These are phyloP conservation scores for Dolomedes plantarius DNA, from an alignment of 2,888 invertebrate species.

Conservation along the genomic window DNA sequence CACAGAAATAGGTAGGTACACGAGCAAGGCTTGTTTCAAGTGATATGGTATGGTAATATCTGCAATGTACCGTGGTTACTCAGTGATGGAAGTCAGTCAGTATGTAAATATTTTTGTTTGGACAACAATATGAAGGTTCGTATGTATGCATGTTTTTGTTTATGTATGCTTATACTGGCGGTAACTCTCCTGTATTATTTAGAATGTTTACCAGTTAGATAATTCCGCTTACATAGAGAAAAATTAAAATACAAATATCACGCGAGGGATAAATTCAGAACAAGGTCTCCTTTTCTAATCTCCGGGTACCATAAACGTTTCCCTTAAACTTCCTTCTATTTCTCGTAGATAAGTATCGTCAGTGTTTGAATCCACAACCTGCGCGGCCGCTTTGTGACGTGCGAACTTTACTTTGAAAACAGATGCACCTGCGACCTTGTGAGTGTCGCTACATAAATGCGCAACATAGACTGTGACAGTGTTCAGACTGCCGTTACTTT, in stretches of 20 bases:
- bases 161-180: too few species aligned
- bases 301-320: background rate
- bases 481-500: conserved; percentile 7
- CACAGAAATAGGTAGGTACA: too few species aligned
- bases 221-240: background rate
- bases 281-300: background rate
- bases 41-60: too few species aligned
- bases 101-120: too few species aligned
- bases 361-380: background rate
- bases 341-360: background rate
- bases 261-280: background rate
- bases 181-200: too few species aligned
- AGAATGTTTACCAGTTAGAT: background rate
- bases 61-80: too few species aligned
- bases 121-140: too few species aligned
- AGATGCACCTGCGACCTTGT: conserved; percentile 43
- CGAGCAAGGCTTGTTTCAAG: too few species aligned
- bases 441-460: conserved; percentile 20
- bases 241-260: background rate
- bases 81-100: too few species aligned
- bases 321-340: background rate
- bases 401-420: conserved; percentile 14
- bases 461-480: conserved; percentile 9
- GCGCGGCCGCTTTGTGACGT: conserved; percentile 15
- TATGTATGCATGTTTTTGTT: too few species aligned